Conservation (phyloP, 1,140 invertebrate genomes). For the Bombus fervidus region DNA sequence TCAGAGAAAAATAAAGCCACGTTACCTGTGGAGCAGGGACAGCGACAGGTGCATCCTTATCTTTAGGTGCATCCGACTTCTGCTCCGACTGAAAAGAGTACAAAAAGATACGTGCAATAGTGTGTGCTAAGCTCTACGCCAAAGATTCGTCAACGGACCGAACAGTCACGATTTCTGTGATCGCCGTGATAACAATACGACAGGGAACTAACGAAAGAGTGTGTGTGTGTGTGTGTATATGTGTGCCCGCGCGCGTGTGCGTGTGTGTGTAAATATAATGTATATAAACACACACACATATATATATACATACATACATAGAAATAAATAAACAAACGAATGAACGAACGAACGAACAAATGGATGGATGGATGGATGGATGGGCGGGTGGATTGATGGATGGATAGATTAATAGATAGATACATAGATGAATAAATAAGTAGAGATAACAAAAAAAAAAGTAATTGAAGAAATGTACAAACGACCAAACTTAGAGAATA, state of each 20-base stretch:
- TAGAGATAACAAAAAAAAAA: not conserved
- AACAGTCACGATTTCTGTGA: slow-evolving; percentile 18
- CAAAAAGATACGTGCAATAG: slow-evolving; percentile 81
- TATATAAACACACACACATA: no score
- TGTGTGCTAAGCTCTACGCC: slow-evolving; percentile 70
- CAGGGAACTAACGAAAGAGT: not conserved
- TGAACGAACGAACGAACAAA: no score
- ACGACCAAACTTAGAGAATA: not conserved
- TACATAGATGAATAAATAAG: not conserved
- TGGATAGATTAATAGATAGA: not conserved
- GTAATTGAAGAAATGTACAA: not conserved
- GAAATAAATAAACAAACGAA: not conserved
- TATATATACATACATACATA: not conserved
- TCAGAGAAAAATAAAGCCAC: slow-evolving; percentile 68
- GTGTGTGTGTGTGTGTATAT: no score
- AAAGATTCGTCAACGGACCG: slow-evolving; percentile 53
- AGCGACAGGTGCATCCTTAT: slow-evolving; percentile 79
- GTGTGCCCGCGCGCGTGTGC: fast-evolving
- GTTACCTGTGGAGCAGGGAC: slow-evolving; percentile 80
- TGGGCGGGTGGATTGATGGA: not conserved
- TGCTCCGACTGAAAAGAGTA: slow-evolving; percentile 82
- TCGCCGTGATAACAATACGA: not conserved
- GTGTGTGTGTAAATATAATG: no score
- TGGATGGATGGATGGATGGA: no score
- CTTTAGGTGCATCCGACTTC: slow-evolving; percentile 79